phyloP scores from a whole-genome alignment of 2,113 vertebrate genomes.

The Donacobius atricapilla region DNA sequence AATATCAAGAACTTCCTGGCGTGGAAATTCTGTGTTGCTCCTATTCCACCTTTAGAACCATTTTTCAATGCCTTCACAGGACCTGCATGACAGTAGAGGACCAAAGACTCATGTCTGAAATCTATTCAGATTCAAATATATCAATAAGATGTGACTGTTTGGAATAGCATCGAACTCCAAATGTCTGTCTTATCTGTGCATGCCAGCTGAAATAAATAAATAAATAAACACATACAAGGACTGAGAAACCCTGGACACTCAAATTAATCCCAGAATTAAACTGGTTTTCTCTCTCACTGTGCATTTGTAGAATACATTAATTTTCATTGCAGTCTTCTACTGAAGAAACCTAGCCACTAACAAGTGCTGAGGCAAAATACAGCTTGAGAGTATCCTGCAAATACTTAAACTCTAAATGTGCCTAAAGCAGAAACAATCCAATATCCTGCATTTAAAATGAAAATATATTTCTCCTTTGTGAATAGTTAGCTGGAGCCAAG shows the following conservation, averaged over 20 bases:
- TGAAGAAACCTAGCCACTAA: background rate
- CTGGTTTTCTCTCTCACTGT: background rate
- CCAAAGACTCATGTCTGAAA: background rate
- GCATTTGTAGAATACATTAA: background rate
- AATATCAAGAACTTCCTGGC: background rate
- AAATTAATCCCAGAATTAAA: background rate
- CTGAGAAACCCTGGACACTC: background rate
- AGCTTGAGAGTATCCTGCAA: constrained; percentile 16
- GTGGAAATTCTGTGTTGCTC: background rate
- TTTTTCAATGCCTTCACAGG: background rate
- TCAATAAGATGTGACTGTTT: background rate
- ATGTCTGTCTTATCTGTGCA: background rate
- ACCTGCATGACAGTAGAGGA: background rate
- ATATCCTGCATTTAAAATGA: constrained; percentile 38
- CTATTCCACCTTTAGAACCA: background rate
- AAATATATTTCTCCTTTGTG: constrained; percentile 58
- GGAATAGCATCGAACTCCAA: background rate
- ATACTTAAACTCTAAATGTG: constrained; percentile 26
- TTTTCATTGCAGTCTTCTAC: background rate
- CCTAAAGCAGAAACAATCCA: constrained; percentile 40
- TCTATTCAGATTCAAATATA: background rate
- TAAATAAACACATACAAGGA: background rate
- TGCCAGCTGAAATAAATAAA: background rate
- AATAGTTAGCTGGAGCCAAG: constrained; percentile 45
- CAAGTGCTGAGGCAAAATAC: background rate